Evolutionary conservation across 2,888 invertebrate genomes (phyloP).

Genomic region (Cryptus armator): DNA sequence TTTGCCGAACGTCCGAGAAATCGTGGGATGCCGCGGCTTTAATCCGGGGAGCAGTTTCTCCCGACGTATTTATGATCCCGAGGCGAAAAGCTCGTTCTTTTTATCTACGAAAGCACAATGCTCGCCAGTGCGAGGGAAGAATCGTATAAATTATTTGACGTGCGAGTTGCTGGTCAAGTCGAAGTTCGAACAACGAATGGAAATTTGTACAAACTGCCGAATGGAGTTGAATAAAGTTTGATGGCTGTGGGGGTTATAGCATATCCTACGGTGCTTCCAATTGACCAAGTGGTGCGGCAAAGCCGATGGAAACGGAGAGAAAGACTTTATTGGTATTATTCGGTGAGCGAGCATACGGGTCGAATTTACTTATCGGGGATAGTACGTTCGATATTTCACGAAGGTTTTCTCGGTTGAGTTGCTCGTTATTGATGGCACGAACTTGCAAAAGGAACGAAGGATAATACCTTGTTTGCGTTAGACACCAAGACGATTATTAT

Average conservation of each 20-base stretch:
- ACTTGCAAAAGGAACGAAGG: background rate
- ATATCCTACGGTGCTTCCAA: background rate
- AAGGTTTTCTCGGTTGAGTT: background rate
- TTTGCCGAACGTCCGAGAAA: slow-evolving; percentile 46
- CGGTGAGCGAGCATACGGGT: slow-evolving; percentile 1
- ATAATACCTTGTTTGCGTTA: too few species aligned
- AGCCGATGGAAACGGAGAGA: background rate
- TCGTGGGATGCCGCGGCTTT: slow-evolving; percentile 15
- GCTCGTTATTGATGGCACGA: slow-evolving; percentile 1
- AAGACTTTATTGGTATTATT: background rate
- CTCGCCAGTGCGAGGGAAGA: too few species aligned
- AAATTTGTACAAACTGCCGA: background rate
- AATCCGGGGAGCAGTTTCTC: slow-evolving; percentile 3
- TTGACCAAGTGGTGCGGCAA: background rate
- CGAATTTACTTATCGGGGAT: slow-evolving; percentile 1
- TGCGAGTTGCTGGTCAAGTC: background rate
- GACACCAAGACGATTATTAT: too few species aligned
- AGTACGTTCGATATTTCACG: background rate
- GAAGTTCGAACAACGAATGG: background rate
- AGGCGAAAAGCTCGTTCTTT: slow-evolving; percentile 11
- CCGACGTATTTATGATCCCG: slow-evolving; percentile 46
- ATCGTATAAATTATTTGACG: slow-evolving; percentile 18
- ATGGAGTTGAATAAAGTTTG: background rate
- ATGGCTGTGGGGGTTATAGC: background rate
- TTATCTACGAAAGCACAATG: slow-evolving; percentile 50